Base-by-base conservation (phyloP, 2,113 vertebrate species). In the Larimichthys crocea region DNA sequence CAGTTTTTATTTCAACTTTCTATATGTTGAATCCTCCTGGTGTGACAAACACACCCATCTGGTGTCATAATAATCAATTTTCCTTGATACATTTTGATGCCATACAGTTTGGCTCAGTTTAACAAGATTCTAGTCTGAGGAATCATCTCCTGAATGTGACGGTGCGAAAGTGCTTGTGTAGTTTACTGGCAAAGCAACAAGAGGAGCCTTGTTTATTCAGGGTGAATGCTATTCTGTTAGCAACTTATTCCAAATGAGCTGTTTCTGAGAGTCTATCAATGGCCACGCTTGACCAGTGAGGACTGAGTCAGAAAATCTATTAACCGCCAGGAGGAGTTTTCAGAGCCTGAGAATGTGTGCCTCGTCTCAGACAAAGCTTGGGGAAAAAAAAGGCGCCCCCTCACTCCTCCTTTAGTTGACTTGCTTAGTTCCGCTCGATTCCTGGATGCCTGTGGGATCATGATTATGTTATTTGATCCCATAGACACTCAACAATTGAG, bases 1-100 rank as follows among this genome's bases (percentile, higher is more conserved):
- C 48, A 40, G 65, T 72, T 35, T 63, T 60, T 73, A 76, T 62
- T 84, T 46, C 46, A 71, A 82, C 79, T 64, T 84, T 68, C 56
- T 79, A 24, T 53, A 62, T 42, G 60, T 56, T 65, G 59, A 75
- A 63, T 73, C 81, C 14, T 81, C 49, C 16, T 31, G 31, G 15
- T 55, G 40, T 77, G 72, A 80, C 68, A 82, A 74, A 40, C 35
- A 4, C 16, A 35, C 24, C 75, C 79, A 78, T 80, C 63, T 85
- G 80, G 31, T 67, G 26, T 63, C 24, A 65, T 16, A 20, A 70
- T 55, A 20, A 52, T 52, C 20, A 26, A 8, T 56, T 55, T 55
- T 3, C 20, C 3, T n/a, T 53, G 57, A 79, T 59, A 48, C 44
- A 16, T 57, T 55, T 49, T 20, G n/a, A 55, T 17, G 35, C 46